Base-by-base conservation (phyloP, 92 coral and sea anemone species). In the Chrysogorgia sp. region DNA sequence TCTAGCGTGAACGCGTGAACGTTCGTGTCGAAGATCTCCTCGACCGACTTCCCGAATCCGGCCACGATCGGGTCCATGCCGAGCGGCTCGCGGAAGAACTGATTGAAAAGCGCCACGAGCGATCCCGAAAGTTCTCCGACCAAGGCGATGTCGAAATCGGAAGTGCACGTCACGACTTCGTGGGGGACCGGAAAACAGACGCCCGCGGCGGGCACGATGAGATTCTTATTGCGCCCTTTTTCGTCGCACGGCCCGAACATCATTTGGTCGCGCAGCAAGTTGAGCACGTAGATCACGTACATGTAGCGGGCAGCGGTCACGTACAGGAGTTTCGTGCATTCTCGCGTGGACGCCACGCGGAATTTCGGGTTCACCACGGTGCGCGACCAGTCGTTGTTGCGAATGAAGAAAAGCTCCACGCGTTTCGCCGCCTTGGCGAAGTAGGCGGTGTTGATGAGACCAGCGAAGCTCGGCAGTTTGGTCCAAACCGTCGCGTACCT, bases 1-100 rank as follows among this genome's bases (percentile, higher is more conserved):
- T 90, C 96, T 33, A 90, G 81, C 15, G 91, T 77, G 71, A 84
- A 90, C 15, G 96, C 96, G 74, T 87, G 86, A 17, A 90, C 90
- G 81, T 90, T 90, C 31, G 96, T 84, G 66, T 90, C 91, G 40
- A 90, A 87, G 0, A 90, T 85, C 34, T 80, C 79, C 60, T 84
- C 96, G 35, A 88, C 78, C 7, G 91, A 79, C 72, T 84, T 90
- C 8, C 67, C 77, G 47, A 90, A 90, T 23, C 83, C 91, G 9
- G 60, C 10, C 45, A 69, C 17, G 1, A 45, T 22, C 31, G 53
- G 21, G 17, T 69, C 76, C 40, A 22, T 45, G 24, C 76, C 76
- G 26, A 25, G 14, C 33, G 67, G 32, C 70, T 87, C 59, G 1
- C 6, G 24, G 71, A 90, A 90, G 66, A 81, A 87, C 32, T 58